Evolutionary conservation across 1,140 invertebrate genomes (phyloP), one percentile per base, ranked within the genome.

Genomic region (Drosophila funebris): DNA sequence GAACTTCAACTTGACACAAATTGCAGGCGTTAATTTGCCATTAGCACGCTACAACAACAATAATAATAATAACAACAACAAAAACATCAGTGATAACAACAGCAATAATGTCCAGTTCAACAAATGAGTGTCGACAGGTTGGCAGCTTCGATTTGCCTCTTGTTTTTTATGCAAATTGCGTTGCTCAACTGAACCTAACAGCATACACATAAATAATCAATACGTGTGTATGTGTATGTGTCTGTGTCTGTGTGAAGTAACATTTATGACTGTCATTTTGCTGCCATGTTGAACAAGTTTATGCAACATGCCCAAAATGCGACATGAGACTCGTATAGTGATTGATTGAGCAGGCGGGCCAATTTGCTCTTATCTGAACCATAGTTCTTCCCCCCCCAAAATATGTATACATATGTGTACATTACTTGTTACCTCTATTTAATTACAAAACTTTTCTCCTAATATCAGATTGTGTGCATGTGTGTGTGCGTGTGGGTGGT

Each of bases 291-390:
- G 76, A 11, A 31, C 46, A 20, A 69, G 48, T 37, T 62, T 63
- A 33, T 87, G 73, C 69, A 81, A 77, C 61, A 78, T 83, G 74
- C 41, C 74, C 77, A 83, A 74, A 78, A 24, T 31, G n/a, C 9
- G 3, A 64, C 18, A 22, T 71, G 61, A 71, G 61, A 36, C 62
- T 31, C 18, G 20, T 33, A 27, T 57, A 66, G 67, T 67, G 62
- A 72, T 72, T 72, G 69, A 72, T 72, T 58, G 36, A 50, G 8
- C n/a, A n/a, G n/a, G n/a, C n/a, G n/a, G n/a, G n/a, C n/a, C n/a
- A n/a, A n/a, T n/a, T n/a, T n/a, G n/a, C 24, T 29, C 44, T 71
- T 71, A 72, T 67, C 69, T 43, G 33, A n/a, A n/a, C 43, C 2
- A 20, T 9, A 22, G 8, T 50, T 46, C 24, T 36, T 3, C 0